phyloP scores from a whole-genome alignment of 2,797 vertebrate species.

The Spheniscus humboldti region DNA sequence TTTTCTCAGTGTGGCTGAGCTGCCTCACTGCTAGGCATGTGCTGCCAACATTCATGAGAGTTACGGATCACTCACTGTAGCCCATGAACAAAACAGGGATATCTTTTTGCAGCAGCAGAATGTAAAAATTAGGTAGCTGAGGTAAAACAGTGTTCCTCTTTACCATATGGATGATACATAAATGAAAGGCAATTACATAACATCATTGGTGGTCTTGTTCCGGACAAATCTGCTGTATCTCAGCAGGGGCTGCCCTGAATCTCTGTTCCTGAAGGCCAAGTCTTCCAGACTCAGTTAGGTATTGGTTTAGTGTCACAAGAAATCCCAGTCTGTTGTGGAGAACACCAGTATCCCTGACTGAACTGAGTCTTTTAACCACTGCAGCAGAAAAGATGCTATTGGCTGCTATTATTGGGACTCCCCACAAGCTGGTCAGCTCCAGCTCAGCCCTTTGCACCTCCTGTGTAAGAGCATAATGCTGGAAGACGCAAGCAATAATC shows the following conservation, averaged over 20 bases:
- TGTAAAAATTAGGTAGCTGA: not conserved
- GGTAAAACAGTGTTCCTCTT: not conserved
- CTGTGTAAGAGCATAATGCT: not conserved
- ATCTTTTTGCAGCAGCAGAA: not conserved
- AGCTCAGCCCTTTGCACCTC: not conserved
- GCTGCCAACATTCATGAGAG: not conserved
- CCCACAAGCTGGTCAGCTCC: not conserved
- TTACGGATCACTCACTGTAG: not conserved
- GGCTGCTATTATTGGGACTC: not conserved
- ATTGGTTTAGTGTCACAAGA: not conserved
- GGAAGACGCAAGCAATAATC: fast-evolving
- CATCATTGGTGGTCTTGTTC: not conserved
- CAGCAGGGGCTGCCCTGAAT: fast-evolving
- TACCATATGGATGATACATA: not conserved
- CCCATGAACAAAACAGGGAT: not conserved
- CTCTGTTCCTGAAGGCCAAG: not conserved
- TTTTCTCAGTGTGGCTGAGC: not conserved
- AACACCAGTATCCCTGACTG: not conserved
- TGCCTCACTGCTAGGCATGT: fast-evolving
- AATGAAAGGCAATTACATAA: not conserved
- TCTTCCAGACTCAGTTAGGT: not conserved
- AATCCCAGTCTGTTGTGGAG: not conserved
- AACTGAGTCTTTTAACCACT: not conserved
- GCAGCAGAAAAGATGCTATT: not conserved
- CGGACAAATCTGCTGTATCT: not conserved